phyloP scores from a whole-genome alignment of 1,140 invertebrate species.

The Gonioctena quinquepunctata region DNA sequence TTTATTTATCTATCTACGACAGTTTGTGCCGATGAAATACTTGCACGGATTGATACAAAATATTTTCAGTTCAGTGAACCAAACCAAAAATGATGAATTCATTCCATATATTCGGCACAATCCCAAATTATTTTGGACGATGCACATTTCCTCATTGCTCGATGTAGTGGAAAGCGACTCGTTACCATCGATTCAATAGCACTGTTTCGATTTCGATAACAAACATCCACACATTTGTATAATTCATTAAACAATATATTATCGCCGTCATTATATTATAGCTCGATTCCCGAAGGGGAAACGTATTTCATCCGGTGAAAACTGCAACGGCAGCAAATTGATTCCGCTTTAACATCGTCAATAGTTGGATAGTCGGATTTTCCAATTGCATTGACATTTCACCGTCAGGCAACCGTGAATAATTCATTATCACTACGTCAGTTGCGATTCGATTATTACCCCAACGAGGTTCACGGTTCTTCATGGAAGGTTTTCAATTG shows the following conservation, averaged over 20 bases:
- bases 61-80: no score
- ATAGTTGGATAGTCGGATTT: neutral
- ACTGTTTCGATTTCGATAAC: neutral
- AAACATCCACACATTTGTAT: neutral
- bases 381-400: neutral
- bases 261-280: neutral
- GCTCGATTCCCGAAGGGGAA: neutral
- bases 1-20: no score
- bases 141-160: neutral
- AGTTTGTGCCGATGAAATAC: no score
- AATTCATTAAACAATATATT: neutral
- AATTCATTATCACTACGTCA: neutral
- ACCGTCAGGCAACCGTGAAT: neutral
- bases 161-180: neutral
- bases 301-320: neutral
- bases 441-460: no score
- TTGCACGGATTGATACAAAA: no score
- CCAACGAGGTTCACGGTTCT: no score
- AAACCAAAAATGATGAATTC: no score
- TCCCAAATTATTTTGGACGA: no score
- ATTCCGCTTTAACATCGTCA: neutral
- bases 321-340: slow-evolving; percentile 5
- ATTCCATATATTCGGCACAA: no score
- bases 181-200: neutral
- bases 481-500: no score